Percentiles rank a stretch among this genome's conserved stretches.
These are phyloP conservation scores for Mormyrus lacerda DNA, from an alignment of 2,113 vertebrate genomes.

Conservation along the genomic window DNA sequence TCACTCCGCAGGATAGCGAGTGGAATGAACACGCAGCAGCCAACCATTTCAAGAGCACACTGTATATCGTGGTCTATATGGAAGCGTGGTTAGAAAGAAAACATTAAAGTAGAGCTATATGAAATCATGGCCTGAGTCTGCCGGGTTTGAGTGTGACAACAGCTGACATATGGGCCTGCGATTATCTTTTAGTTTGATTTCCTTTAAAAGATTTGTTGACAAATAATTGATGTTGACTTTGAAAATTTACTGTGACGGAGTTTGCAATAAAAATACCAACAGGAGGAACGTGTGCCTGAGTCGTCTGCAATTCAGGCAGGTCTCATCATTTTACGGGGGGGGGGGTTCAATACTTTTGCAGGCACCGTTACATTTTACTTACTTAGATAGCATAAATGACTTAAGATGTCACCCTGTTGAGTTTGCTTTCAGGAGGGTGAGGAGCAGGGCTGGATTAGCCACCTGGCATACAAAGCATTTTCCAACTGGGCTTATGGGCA, in stretches of 20 bases:
- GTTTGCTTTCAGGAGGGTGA: neutral
- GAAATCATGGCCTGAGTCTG: neutral
- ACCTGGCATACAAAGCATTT: neutral
- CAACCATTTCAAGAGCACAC: neutral
- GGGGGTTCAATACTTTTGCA: neutral
- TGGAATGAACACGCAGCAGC: neutral
- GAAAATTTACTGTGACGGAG: neutral
- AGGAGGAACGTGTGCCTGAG: neutral
- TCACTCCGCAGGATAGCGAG: neutral
- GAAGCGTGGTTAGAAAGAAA: neutral
- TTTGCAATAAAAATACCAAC: neutral
- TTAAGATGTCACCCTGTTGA: neutral
- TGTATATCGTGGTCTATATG: neutral
- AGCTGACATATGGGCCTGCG: neutral
- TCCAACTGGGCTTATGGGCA: neutral
- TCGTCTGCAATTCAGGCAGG: neutral
- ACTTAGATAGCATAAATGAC: neutral
- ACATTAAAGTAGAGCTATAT: neutral
- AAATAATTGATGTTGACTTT: neutral
- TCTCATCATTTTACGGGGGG: neutral
- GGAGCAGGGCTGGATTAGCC: neutral
- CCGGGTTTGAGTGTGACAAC: neutral
- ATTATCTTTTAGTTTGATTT: neutral
- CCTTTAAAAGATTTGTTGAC: neutral
- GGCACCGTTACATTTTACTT: neutral